Conservation (phyloP, 2,888 invertebrate genomes). For the Mechanitis mazaeus region DNA sequence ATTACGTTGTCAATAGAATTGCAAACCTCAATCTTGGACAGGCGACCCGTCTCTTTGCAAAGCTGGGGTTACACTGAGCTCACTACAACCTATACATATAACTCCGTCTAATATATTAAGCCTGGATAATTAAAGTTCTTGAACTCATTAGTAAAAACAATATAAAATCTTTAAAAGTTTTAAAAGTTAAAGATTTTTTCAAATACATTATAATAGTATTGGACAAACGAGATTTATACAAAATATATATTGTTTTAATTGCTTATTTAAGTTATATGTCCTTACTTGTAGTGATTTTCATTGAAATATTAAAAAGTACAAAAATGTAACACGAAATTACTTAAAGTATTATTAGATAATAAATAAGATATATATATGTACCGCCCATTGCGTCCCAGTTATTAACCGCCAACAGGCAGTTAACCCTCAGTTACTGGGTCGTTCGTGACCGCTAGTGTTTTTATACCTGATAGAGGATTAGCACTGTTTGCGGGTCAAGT, state of each 20-base stretch:
- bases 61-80: constrained; percentile 34
- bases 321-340: background rate
- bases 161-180: no score
- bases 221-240: no score
- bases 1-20: constrained; percentile 51
- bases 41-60: constrained; percentile 33
- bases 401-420: constrained; percentile 41
- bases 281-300: no score
- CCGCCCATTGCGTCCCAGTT: constrained; percentile 21
- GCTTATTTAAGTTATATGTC: no score
- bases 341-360: constrained; percentile 1
- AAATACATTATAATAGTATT: no score
- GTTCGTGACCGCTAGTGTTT: constrained; percentile 46
- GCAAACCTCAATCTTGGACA: constrained; percentile 50
- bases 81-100: background rate
- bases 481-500: constrained; percentile 41
- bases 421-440: constrained; percentile 45
- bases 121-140: no score
- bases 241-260: no score
- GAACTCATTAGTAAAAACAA: no score
- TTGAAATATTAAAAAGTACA: background rate
- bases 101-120: no score
- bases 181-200: no score
- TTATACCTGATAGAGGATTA: constrained; percentile 51
- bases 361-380: constrained; percentile 4